Percentiles rank a stretch among this genome's conserved stretches.
phyloP scores from a whole-genome alignment of 2,888 invertebrate genomes.

The Drosophila sordidula region DNA sequence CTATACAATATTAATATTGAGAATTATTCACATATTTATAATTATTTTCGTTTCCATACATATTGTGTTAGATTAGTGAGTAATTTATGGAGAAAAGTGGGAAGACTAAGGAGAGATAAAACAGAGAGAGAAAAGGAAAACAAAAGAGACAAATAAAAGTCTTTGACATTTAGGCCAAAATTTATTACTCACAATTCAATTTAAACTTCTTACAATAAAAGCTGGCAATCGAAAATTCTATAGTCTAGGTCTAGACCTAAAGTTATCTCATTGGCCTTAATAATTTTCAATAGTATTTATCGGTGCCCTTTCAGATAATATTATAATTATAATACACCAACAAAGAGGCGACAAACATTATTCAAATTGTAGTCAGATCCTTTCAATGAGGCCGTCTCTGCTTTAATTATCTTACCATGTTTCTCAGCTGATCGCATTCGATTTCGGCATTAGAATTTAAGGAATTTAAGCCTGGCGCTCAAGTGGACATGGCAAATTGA shows the following conservation, averaged over 20 bases:
- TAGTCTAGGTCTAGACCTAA: not conserved
- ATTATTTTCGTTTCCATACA: too few relatives aligned
- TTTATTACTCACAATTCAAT: not conserved
- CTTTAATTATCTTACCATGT: slow-evolving; percentile 1
- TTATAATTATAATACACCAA: not conserved
- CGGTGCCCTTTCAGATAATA: not conserved
- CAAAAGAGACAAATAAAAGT: not conserved
- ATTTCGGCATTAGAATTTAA: slow-evolving; percentile 11
- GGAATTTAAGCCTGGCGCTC: not conserved
- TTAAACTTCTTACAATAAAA: not conserved
- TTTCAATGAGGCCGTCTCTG: not conserved
- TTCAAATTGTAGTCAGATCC: not conserved
- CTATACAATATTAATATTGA: too few relatives aligned
- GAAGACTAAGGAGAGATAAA: too few relatives aligned
- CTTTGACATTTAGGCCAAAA: not conserved
- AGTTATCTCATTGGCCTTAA: not conserved
- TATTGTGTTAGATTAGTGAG: too few relatives aligned
- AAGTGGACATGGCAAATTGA: slow-evolving; percentile 19
- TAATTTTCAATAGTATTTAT: not conserved
- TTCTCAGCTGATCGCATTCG: slow-evolving; percentile 1
- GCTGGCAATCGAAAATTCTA: not conserved
- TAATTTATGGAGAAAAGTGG: too few relatives aligned
- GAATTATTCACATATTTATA: too few relatives aligned
- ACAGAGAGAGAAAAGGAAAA: not conserved
- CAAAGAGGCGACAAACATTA: not conserved